These are phyloP conservation scores for Hedya salicella DNA, from an alignment of 2,888 invertebrate species.

Conservation along the genomic window DNA sequence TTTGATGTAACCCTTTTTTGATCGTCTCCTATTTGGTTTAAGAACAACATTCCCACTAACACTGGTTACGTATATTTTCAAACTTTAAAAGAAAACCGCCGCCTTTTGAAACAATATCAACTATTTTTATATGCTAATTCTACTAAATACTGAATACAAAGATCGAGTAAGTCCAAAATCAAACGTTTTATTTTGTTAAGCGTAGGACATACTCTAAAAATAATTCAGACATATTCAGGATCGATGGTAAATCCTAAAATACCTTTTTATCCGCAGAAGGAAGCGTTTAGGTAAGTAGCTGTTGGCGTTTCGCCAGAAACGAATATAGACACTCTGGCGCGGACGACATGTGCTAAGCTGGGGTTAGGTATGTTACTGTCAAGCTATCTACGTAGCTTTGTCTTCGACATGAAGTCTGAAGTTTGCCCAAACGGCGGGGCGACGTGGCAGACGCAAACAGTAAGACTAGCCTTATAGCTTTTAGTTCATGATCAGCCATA, in stretches of 20 bases:
- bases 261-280: constrained; percentile 44
- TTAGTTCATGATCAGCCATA: too few species aligned
- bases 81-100: too few species aligned
- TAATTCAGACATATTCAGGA: constrained; percentile 15
- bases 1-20: too few species aligned
- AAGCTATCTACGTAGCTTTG: background rate
- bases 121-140: too few species aligned
- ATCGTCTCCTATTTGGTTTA: too few species aligned
- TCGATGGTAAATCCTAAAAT: constrained; percentile 23
- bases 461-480: too few species aligned
- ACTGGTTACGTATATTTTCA: too few species aligned
- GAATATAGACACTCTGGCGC: constrained; percentile 48
- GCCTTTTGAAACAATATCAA: too few species aligned
- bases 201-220: background rate
- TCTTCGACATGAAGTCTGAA: background rate
- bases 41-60: too few species aligned
- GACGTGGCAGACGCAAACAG: too few species aligned
- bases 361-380: constrained; percentile 39
- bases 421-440: background rate
- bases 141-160: too few species aligned
- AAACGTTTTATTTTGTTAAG: background rate
- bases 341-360: constrained; percentile 33
- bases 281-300: constrained; percentile 50
- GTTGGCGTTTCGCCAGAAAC: constrained; percentile 50
- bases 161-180: too few species aligned